Percentiles rank a stretch among this genome's conserved stretches.
Evolutionary conservation across 2,888 invertebrate genomes (phyloP).

Genomic region (Magallana nippona): DNA sequence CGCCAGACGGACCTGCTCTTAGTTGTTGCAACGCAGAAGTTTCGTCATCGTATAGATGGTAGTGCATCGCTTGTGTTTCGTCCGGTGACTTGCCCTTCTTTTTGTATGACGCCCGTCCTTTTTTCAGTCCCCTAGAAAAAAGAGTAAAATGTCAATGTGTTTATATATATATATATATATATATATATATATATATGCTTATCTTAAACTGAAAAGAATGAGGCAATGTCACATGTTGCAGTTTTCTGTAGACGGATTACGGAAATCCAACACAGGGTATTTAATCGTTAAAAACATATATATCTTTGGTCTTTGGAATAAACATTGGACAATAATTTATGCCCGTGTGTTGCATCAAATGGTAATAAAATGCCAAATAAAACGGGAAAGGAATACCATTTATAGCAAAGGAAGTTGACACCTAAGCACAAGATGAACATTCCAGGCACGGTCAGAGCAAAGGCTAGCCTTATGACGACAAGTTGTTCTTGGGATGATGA

Average conservation of each 20-base stretch:
- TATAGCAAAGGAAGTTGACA: not conserved
- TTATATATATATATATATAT: no score
- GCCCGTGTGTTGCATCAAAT: not conserved
- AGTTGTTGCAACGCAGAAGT: no score
- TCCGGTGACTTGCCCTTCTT: not conserved
- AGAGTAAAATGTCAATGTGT: no score
- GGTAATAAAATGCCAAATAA: not conserved
- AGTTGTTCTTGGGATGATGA: not conserved
- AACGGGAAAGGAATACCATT: not conserved
- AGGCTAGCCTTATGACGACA: not conserved
- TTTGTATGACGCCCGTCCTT: not conserved
- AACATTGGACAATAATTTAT: not conserved
- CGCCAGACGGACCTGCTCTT: not conserved
- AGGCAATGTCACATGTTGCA: not conserved
- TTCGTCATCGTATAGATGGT: not conserved
- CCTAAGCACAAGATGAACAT: not conserved
- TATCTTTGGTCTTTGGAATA: not conserved
- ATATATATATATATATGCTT: not conserved
- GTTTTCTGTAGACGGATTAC: no score
- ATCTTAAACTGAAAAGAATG: not conserved
- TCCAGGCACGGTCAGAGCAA: not conserved
- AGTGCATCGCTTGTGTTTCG: not conserved
- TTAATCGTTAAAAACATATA: no score
- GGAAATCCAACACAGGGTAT: no score
- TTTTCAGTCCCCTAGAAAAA: not conserved